These are phyloP conservation scores for Cephalopterus ornatus DNA, from an alignment of 2,113 vertebrate species.

Conservation along the genomic window DNA sequence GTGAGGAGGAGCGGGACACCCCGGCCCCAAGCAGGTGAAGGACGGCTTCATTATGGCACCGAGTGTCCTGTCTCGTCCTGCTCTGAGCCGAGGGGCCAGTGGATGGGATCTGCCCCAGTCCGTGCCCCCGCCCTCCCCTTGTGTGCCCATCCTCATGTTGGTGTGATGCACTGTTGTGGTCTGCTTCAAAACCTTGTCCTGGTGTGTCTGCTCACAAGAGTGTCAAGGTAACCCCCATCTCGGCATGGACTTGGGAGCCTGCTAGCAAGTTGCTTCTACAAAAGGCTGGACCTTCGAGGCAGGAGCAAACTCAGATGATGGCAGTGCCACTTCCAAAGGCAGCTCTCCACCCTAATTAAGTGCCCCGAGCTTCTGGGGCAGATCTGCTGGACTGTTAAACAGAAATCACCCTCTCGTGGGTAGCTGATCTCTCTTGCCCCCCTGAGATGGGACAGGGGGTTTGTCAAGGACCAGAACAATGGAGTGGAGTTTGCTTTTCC, in stretches of 20 bases:
- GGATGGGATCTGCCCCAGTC: neutral
- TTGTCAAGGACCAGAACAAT: neutral
- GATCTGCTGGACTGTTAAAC: conserved; percentile 21
- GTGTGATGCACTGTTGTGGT: neutral
- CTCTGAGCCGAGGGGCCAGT: neutral
- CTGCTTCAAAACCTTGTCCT: conserved; percentile 35
- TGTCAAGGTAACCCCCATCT: conserved; percentile 54
- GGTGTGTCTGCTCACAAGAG: conserved; percentile 36
- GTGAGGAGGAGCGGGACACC: conserved; percentile 62
- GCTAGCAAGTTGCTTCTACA: conserved; percentile 33
- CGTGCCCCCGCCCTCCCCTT: neutral
- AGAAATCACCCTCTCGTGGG: neutral
- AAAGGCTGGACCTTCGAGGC: neutral
- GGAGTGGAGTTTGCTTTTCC: conserved; percentile 1
- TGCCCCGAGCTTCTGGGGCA: neutral
- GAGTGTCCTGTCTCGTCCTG: conserved; percentile 53
- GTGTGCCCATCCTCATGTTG: neutral
- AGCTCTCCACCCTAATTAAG: neutral
- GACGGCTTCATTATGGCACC: neutral
- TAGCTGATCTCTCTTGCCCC: neutral
- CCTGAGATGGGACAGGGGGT: neutral
- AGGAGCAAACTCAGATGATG: neutral
- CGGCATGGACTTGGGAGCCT: conserved; percentile 33
- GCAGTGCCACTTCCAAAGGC: neutral
- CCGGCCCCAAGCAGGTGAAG: conserved; percentile 82